A percentile compares a stretch with the other conserved stretches of the same genome.
Conservation (phyloP, 35 echinoderm and acorn worm genomes). For the Stichopus chloronotus region DNA sequence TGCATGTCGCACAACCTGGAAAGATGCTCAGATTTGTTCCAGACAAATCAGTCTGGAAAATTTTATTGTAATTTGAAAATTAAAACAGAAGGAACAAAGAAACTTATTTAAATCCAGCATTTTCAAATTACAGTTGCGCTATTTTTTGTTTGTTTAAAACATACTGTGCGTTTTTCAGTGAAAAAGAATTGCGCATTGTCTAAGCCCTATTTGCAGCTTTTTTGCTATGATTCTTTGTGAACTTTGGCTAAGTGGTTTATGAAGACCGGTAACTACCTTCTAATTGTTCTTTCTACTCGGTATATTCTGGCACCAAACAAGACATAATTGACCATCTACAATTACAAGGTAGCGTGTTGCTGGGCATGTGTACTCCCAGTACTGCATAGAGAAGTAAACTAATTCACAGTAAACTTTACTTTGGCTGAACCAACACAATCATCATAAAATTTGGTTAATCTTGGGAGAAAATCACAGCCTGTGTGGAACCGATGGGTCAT, state of each 20-base stretch:
- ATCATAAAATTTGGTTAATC: conserved; percentile 50
- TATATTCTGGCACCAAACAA: neutral
- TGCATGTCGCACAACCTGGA: too few relatives aligned
- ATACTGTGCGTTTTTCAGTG: too few relatives aligned
- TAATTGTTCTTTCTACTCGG: neutral
- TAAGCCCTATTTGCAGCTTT: neutral
- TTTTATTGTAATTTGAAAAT: too few relatives aligned
- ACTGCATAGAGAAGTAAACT: neutral
- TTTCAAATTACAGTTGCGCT: too few relatives aligned
- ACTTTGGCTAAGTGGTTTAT: neutral
- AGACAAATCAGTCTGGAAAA: too few relatives aligned
- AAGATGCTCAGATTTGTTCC: too few relatives aligned
- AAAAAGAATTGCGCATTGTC: too few relatives aligned
- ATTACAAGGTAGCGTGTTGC: conserved; percentile 21
- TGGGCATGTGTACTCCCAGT: neutral
- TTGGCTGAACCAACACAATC: conserved; percentile 35
- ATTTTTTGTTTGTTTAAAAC: too few relatives aligned
- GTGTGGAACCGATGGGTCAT: conserved; percentile 14
- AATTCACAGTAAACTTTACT: conserved; percentile 32
- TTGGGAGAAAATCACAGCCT: conserved; percentile 36
- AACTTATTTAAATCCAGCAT: too few relatives aligned
- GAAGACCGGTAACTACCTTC: neutral
- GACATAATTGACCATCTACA: neutral
- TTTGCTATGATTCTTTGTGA: neutral
- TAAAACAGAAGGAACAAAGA: too few relatives aligned